Base-by-base conservation (phyloP, 2,797 vertebrate species). In the Tachyglossus aculeatus region DNA sequence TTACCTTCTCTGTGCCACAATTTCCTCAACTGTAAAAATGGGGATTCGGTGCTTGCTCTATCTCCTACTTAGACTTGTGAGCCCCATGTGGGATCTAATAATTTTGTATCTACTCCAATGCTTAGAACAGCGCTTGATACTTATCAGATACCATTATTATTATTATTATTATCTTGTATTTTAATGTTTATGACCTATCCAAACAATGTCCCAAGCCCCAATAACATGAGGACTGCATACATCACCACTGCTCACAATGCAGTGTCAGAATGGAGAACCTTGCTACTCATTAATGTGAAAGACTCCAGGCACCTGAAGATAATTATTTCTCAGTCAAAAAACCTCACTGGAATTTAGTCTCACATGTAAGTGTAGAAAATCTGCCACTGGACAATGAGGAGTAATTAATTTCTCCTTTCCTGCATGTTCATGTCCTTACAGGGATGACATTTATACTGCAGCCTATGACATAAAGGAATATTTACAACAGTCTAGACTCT, bases 281-380 rank as follows among this genome's bases (percentile, higher is more conserved):
- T 39, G 25, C 3, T 7, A 16, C 37, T 43, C 36, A 54, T 44
- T 27, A 39, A 12, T 31, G 18, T 36, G 5, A 22, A 63, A 48
- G 38, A 24, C 13, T n/a, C 32, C 10, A 11, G 29, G 38, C 6
- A 47, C n/a, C 2, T 51, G 18, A 50, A 68, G 16, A 38, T 53
- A 66, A 50, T 61, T 71, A 56, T n/a, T 18, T n/a, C 24, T 37
- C 54, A 57, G 18, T 36, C 54, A 56, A 53, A 21, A 44, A 47
- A 52, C 18, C 18, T 54, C 81, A 51, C n/a, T 19, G 34, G 32
- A 43, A 45, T 15, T 1, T 1, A 41, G 43, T 59, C 18, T 73
- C 33, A 54, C 2, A 7, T 36, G 5, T 40, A 5, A 27, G 63
- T 3, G 29, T 8, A 24, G 7, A 38, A 16, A 45, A 45, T 0